These are phyloP conservation scores for Choristoneura fumiferana DNA, from an alignment of 1,140 invertebrate species.

Conservation along the genomic window DNA sequence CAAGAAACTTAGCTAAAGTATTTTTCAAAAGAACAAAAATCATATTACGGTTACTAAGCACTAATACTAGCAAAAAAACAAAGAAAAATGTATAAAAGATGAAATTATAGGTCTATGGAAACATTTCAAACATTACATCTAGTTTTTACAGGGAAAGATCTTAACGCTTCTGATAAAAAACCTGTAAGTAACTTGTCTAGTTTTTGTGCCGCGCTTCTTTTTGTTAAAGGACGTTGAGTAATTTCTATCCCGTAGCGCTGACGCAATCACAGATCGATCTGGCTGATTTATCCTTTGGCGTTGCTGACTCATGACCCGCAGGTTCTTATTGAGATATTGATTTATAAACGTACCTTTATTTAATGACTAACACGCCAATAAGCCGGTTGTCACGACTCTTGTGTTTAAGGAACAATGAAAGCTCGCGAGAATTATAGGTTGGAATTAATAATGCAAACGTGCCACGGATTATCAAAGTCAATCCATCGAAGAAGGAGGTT, in stretches of 20 bases:
- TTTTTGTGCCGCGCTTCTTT: neutral
- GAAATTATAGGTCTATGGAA: no score
- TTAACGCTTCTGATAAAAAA: neutral
- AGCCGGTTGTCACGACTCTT: neutral
- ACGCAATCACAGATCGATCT: conserved; percentile 14
- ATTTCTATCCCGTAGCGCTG: conserved; percentile 3
- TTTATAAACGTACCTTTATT: neutral
- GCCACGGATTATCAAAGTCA: no score
- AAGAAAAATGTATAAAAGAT: no score
- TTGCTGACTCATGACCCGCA: neutral
- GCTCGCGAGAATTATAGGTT: neutral
- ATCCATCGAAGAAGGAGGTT: no score
- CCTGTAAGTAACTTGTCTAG: conserved; percentile 15
- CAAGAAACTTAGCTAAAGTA: no score
- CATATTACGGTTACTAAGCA: no score
- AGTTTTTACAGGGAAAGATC: no score
- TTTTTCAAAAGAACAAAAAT: no score
- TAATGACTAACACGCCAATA: neutral
- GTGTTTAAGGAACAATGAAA: neutral
- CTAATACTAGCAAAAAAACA: no score
- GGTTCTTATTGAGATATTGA: conserved; percentile 1
- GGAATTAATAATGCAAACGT: neutral
- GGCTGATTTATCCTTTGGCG: neutral
- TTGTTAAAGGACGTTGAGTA: neutral
- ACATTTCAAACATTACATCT: no score